These are phyloP conservation scores for Oithona nana DNA, from an alignment of 2,888 invertebrate genomes.

Conservation along the genomic window DNA sequence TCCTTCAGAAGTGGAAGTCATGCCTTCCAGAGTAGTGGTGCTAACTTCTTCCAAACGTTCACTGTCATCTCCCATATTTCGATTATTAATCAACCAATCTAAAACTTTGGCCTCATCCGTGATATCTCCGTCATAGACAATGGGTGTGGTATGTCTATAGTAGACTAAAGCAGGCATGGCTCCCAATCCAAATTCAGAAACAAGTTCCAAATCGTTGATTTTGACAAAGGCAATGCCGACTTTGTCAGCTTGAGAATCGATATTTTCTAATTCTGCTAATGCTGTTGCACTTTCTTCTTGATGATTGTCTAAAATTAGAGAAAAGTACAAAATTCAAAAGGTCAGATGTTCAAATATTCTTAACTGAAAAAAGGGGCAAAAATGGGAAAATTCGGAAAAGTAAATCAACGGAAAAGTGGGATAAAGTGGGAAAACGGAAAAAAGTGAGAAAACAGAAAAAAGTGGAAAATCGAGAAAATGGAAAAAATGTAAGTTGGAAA, in stretches of 20 bases:
- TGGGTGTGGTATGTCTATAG: slow-evolving; percentile 80
- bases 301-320: background rate
- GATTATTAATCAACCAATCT: slow-evolving; percentile 80
- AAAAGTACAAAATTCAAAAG: too few relatives aligned
- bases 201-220: slow-evolving; percentile 72
- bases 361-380: too few relatives aligned
- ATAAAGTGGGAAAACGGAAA: too few relatives aligned
- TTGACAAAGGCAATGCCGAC: slow-evolving; percentile 84
- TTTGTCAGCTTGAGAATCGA: slow-evolving; percentile 84
- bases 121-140: slow-evolving; percentile 80
- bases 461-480: too few relatives aligned
- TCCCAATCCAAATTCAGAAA: slow-evolving; percentile 79
- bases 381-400: background rate
- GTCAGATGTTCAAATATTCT: too few relatives aligned
- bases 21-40: slow-evolving; percentile 63
- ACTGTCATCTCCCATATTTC: slow-evolving; percentile 79
- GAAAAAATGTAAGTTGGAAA: background rate
- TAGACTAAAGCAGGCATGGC: slow-evolving; percentile 71
- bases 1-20: slow-evolving; percentile 73
- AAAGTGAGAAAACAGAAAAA: too few relatives aligned
- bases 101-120: slow-evolving; percentile 76
- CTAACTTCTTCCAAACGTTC: slow-evolving; percentile 86
- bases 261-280: slow-evolving; percentile 73
- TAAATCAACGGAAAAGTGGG: background rate
- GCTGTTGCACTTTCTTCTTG: slow-evolving; percentile 45